These are phyloP conservation scores for Taxidea taxus DNA, from an alignment of 2,113 vertebrate genomes.

Conservation along the genomic window DNA sequence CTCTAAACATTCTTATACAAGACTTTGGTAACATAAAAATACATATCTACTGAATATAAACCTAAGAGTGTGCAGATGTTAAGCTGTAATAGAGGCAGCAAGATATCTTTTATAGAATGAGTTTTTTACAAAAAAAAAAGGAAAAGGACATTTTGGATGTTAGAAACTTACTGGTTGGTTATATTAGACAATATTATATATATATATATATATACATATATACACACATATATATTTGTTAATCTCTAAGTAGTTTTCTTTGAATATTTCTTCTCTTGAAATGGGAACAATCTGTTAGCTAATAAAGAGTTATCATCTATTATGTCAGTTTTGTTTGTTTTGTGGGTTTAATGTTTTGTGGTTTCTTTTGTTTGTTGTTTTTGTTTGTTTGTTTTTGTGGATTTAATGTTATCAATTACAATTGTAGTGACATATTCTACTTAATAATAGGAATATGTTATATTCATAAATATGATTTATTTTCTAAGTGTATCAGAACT, in stretches of 20 bases:
- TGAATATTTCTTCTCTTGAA: neutral
- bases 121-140: neutral
- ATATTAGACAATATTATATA: neutral
- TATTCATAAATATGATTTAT: neutral
- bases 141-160: neutral
- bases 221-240: neutral
- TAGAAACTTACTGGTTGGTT: neutral
- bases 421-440: neutral
- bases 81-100: neutral
- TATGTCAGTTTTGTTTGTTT: neutral
- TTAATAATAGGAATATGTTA: neutral
- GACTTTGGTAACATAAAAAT: neutral
- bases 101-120: neutral
- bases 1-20: neutral
- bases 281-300: neutral
- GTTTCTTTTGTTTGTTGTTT: neutral
- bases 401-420: neutral
- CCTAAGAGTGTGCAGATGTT: neutral
- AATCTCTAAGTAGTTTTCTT: neutral
- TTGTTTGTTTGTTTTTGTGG: neutral
- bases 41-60: neutral
- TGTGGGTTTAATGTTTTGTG: neutral
- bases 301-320: neutral
- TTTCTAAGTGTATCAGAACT: neutral
- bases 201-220: neutral